phyloP scores from a whole-genome alignment of 2,797 vertebrate genomes.

The Chrysocyon brachyurus region DNA sequence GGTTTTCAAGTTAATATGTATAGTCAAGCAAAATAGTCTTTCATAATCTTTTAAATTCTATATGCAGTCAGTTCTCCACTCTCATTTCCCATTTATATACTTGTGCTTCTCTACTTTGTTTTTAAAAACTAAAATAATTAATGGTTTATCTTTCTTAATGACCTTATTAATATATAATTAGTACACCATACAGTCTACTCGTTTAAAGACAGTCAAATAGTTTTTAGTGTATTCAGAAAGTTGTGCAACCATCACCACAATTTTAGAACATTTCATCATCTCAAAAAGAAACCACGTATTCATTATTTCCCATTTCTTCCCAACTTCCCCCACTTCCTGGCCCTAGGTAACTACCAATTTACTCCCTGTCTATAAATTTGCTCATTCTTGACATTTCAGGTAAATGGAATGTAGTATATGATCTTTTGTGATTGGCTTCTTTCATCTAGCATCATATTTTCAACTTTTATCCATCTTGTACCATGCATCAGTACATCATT shows the following conservation, averaged over 20 bases:
- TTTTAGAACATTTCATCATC: not conserved
- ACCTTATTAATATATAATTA: not conserved
- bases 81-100: not conserved
- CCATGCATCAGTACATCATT: not conserved
- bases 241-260: not conserved
- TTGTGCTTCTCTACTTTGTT: not conserved
- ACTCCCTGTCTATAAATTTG: not conserved
- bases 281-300: not conserved
- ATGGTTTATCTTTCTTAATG: not conserved
- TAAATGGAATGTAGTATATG: not conserved
- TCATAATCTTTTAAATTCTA: not conserved
- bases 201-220: not conserved
- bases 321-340: not conserved
- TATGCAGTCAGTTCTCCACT: not conserved
- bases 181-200: not conserved
- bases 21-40: not conserved
- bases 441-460: not conserved
- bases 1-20: not conserved
- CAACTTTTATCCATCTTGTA: not conserved
- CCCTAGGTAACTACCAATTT: not conserved
- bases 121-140: not conserved
- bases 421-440: not conserved
- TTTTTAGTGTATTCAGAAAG: not conserved
- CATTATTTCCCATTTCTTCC: not conserved
- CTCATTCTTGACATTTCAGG: not conserved